Conservation (phyloP, 2,797 vertebrate genomes). For the Setipinna tenuifilis region DNA sequence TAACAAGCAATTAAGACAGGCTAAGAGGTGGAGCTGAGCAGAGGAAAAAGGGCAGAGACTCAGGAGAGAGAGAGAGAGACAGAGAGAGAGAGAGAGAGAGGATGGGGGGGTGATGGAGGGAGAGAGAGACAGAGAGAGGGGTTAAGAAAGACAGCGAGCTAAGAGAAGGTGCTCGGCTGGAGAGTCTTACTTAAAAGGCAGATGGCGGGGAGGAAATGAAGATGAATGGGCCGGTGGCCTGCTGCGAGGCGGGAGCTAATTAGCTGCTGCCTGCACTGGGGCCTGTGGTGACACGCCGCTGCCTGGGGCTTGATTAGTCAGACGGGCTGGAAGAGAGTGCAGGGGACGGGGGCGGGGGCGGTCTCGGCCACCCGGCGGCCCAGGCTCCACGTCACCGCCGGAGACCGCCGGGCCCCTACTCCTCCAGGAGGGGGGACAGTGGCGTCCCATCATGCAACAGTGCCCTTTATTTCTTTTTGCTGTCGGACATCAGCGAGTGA, state of each 20-base stretch:
- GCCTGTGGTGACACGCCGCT: constrained; percentile 73
- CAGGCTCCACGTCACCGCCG: constrained; percentile 14
- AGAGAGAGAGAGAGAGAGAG: not conserved
- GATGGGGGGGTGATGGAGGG: constrained; percentile 48
- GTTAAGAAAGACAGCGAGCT: constrained; percentile 43
- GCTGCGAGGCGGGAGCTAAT: constrained; percentile 77
- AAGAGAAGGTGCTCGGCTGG: constrained; percentile 59
- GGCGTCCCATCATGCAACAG: constrained; percentile 69
- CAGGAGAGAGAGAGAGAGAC: not conserved
- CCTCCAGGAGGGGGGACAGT: constrained; percentile 53
- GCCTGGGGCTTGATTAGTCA: constrained; percentile 78
- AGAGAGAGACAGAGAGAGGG: constrained; percentile 62
- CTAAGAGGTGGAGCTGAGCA: constrained; percentile 63
- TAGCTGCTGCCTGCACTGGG: constrained; percentile 78
- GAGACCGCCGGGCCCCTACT: constrained; percentile 38
- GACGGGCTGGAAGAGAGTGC: constrained; percentile 64
- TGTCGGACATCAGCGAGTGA: constrained; percentile 69
- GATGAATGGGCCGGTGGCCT: constrained; percentile 72
- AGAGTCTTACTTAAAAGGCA: constrained; percentile 80
- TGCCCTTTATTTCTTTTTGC: constrained; percentile 75
- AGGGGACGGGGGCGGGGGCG: constrained; percentile 63
- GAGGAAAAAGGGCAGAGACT: constrained; percentile 53
- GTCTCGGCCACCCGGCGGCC: constrained; percentile 25
- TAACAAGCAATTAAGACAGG: constrained; percentile 77
- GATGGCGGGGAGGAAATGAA: constrained; percentile 77